Evolutionary conservation across 2,113 vertebrate species (phyloP), one percentile per base, ranked within the genome.

Genomic region (Cryptoleucopteryx plumbea): DNA sequence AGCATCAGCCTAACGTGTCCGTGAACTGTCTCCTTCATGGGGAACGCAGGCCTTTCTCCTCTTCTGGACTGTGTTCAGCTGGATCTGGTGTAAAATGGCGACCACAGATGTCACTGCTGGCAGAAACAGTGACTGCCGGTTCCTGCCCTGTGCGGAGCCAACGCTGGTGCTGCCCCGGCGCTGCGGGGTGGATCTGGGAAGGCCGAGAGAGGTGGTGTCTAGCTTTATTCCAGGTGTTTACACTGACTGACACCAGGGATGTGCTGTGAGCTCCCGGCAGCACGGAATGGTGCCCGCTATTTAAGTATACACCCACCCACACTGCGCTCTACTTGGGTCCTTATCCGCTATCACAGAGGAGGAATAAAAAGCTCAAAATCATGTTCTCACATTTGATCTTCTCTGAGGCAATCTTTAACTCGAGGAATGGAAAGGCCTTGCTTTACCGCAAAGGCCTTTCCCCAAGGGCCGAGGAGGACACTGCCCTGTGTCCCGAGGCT

Each of bases 101-200:
- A 20, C 27, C 36, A 9, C 32, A 38, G 48, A 9, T 3, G 1
- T 26, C 0, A 1, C 47, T 1, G 1, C 40, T 16, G 62, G 70
- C 43, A 27, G 68, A 36, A 36, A 8, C 1, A 2, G 50, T 10
- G 43, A 1, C 9, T 19, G 70, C 56, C 7, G 2, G 0, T 73
- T 26, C 26, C 20, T 10, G 65, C 38, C 23, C 25, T 0, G 2
- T 3, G 5, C 2, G 4, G 55, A 66, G 23, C 29, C 13, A 3
- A n/a, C 2, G 1, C 21, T 1, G 5, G 68, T 7, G 3, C 55
- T 20, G 61, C 29, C 55, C 26, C 0, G 6, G n/a, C 11, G 16
- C 31, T 14, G 20, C 4, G 3, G 32, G 27, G 3, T 2, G 3
- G 43, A 11, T 40, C 38, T 8, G 36, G 31, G 40, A 26, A 29